Percentiles rank a stretch among this genome's conserved stretches.
These are phyloP conservation scores for Tolypeutes matacus DNA, from an alignment of 2,797 vertebrate species.

Conservation along the genomic window DNA sequence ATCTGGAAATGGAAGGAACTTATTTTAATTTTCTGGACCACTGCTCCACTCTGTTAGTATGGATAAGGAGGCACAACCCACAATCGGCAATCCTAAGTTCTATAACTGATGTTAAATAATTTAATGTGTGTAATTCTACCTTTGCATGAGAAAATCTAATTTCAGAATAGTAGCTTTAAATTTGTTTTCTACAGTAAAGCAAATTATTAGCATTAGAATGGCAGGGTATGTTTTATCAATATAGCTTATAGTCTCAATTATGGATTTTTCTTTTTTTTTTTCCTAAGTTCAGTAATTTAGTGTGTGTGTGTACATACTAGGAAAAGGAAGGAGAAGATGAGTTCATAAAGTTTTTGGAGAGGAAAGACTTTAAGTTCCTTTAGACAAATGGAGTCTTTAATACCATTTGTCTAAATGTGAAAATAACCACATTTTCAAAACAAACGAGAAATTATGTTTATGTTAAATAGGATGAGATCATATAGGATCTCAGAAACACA, in stretches of 20 bases:
- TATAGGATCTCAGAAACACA: neutral
- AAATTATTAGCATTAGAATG: conserved; percentile 53
- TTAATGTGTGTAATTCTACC: conserved; percentile 39
- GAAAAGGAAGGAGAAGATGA: neutral
- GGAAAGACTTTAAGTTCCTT: conserved; percentile 52
- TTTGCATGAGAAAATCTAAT: conserved; percentile 60
- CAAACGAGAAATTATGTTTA: conserved; percentile 59
- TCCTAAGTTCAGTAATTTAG: conserved; percentile 53
- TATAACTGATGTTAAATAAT: conserved; percentile 15
- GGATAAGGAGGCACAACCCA: neutral
- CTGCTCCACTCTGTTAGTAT: conserved; percentile 22
- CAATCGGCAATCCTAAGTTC: neutral
- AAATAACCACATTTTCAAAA: conserved; percentile 51
- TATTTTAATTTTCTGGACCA: conserved; percentile 39
- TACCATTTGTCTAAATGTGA: no score
- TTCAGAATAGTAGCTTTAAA: conserved; percentile 55
- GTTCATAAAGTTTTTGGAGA: neutral
- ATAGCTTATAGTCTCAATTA: conserved; percentile 7
- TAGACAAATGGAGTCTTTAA: conserved; percentile 42
- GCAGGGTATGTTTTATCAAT: conserved; percentile 32
- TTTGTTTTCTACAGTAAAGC: conserved; percentile 59
- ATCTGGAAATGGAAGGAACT: conserved; percentile 33
- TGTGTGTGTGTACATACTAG: accelerated
- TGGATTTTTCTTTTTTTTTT: conserved; percentile 20
- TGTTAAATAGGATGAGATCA: neutral